Base-by-base conservation (phyloP, 2,113 vertebrate genomes). In the Leiothrix lutea region DNA sequence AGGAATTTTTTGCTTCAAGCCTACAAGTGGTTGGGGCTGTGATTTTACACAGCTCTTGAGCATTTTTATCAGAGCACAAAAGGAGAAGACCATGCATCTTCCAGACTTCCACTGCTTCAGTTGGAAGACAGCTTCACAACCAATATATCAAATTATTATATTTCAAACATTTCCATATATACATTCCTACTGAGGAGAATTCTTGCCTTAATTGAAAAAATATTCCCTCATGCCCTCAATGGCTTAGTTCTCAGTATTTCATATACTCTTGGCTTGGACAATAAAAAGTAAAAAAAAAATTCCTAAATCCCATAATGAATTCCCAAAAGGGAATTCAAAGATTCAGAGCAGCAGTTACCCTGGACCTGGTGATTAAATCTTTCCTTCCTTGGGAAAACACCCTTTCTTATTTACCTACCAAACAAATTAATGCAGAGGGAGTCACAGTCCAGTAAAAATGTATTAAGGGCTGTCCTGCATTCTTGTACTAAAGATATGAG, bases 261-360 rank as follows among this genome's bases (percentile, higher is more conserved):
- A 0, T 48, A 42, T 21, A 31, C 5, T 67, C 9, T 60, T 0
- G 0, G 28, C 16, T 23, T 73, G 69, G 17, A 54, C 1, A 35
- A 66, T 14, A n/a, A 48, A 48, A 50, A 14, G 24, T 23, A 56
- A 29, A 33, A 35, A 28, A 47, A 47, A 56, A 82, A 66, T 50
- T 40, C 21, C 36, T 42, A 74, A 69, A 91, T 60, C 5, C 23
- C 14, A 13, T 33, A 36, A n/a, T 42, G 4, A 78, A 44, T 50
- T 92, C 33, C 31, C 28, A 56, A 73, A 84, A 83, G 25, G 7
- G 44, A 80, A 78, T 66, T 58, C 35, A 62, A 77, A 78, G 23
- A 51, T 50, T 62, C 60, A 89, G 24, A 66, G 80, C 21, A 81
- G 35, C 25, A 66, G 44, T 56, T 69, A 38, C 24, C 4, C 15